Conservation (phyloP, 92 coral and sea anemone species). For the Chrysogorgia sp. region DNA sequence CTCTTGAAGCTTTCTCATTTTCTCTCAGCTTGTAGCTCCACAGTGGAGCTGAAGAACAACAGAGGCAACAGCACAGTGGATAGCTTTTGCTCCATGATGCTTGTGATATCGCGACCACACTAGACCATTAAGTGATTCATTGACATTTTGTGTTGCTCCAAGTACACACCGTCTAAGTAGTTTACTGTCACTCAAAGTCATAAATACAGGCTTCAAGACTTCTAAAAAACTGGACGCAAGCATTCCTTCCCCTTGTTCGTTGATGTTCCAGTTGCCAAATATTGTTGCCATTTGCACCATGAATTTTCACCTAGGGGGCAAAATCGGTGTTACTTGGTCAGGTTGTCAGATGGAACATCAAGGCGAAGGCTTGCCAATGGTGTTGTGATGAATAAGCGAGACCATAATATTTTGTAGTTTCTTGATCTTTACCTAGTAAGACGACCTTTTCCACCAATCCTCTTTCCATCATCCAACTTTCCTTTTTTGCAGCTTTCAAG, state of each 20-base stretch:
- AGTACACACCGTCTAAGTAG: slow-evolving; percentile 54
- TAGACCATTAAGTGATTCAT: too few relatives aligned
- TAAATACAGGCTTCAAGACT: slow-evolving; percentile 43
- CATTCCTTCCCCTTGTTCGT: slow-evolving; percentile 48
- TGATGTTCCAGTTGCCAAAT: slow-evolving; percentile 48
- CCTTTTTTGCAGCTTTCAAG: slow-evolving; percentile 37
- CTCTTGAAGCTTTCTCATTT: slow-evolving; percentile 34
- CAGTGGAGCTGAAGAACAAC: slow-evolving; percentile 54
- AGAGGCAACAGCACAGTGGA: slow-evolving; percentile 58
- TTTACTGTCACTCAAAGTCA: slow-evolving; percentile 54
- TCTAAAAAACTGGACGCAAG: slow-evolving; percentile 47
- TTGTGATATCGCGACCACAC: slow-evolving; percentile 46
- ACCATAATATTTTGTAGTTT: too few relatives aligned
- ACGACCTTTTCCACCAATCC: slow-evolving; percentile 48
- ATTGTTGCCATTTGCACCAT: slow-evolving; percentile 61
- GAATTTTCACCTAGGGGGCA: slow-evolving; percentile 57
- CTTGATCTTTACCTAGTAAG: slow-evolving; percentile 52
- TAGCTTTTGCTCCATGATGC: slow-evolving; percentile 43
- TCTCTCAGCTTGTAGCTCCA: slow-evolving; percentile 62
- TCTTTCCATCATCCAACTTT: slow-evolving; percentile 55
- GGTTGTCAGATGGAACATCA: slow-evolving; percentile 36
- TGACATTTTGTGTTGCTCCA: slow-evolving; percentile 49
- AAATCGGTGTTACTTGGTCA: slow-evolving; percentile 55
- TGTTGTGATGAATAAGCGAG: slow-evolving; percentile 60
- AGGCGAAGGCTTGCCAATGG: slow-evolving; percentile 45